phyloP scores from a whole-genome alignment of 2,888 invertebrate genomes.

The Spicauda simplicius region DNA sequence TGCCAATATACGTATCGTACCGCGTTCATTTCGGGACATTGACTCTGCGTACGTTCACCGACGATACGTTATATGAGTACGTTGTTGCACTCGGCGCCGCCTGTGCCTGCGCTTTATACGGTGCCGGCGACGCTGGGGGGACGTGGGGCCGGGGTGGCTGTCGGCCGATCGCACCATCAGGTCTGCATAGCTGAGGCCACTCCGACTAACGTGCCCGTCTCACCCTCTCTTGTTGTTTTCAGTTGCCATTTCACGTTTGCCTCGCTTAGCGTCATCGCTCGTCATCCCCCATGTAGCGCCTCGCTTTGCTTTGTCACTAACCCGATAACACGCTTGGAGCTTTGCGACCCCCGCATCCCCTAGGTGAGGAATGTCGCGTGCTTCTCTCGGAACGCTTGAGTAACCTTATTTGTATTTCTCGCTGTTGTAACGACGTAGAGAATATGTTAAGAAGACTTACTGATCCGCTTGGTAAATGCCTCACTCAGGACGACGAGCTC shows the following conservation, averaged over 20 bases:
- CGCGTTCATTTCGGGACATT: background rate
- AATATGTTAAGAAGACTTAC: conserved; percentile 77
- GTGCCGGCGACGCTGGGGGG: conserved; percentile 33
- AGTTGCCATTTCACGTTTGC: conserved; percentile 70
- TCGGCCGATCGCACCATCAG: conserved; percentile 72
- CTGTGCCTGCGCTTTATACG: background rate
- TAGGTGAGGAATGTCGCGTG: conserved; percentile 47
- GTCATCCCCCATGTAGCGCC: conserved; percentile 68
- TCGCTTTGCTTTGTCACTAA: conserved; percentile 66
- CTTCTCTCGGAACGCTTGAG: conserved; percentile 52
- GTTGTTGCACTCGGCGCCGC: conserved; percentile 4
- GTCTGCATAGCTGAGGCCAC: conserved; percentile 73
- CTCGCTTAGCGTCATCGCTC: conserved; percentile 68
- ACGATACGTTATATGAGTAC: background rate
- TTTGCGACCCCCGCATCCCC: conserved; percentile 55
- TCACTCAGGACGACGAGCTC: conserved; percentile 83
- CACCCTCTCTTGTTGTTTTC: conserved; percentile 60
- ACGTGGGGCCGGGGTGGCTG: conserved; percentile 46
- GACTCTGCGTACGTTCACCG: background rate
- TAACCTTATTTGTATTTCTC: conserved; percentile 69
- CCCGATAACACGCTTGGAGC: conserved; percentile 65
- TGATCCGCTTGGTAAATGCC: conserved; percentile 82
- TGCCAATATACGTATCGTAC: conserved; percentile 22
- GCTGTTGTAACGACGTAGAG: conserved; percentile 76
- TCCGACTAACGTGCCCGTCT: conserved; percentile 70